A percentile compares a stretch with the other conserved stretches of the same genome.
These are phyloP conservation scores for Microctenopoma stevenorrisi DNA, from an alignment of 2,797 vertebrate genomes.

Conservation along the genomic window DNA sequence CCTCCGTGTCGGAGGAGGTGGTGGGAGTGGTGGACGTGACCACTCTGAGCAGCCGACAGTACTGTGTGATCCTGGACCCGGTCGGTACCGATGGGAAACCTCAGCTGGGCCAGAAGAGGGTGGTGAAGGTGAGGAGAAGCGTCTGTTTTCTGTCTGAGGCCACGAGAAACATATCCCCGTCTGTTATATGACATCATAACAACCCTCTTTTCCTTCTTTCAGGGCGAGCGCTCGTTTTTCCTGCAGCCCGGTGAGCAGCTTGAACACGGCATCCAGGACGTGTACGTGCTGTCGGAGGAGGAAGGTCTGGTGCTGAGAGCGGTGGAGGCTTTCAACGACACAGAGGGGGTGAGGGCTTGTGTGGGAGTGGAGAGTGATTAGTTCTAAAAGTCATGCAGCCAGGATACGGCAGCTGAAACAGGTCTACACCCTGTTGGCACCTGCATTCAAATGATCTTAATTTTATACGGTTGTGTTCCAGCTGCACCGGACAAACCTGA, in stretches of 20 bases:
- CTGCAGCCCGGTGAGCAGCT: conserved; percentile 88
- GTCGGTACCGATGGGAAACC: conserved; percentile 87
- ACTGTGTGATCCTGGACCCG: conserved; percentile 90
- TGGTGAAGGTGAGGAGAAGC: conserved; percentile 86
- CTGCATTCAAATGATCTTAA: too few species aligned
- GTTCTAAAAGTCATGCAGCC: too few species aligned
- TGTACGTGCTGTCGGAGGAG: conserved; percentile 90
- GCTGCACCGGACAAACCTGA: too few species aligned
- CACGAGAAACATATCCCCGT: too few species aligned
- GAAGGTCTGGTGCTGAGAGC: conserved; percentile 90
- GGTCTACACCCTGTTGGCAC: too few species aligned
- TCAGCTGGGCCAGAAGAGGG: conserved; percentile 90
- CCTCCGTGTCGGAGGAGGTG: conserved; percentile 90
- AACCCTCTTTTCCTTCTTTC: background rate
- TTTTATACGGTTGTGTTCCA: too few species aligned
- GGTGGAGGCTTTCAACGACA: conserved; percentile 83
- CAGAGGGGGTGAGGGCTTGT: conserved; percentile 57
- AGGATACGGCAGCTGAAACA: too few species aligned
- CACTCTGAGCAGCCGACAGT: conserved; percentile 87
- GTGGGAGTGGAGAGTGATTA: too few species aligned
- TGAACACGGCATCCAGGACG: conserved; percentile 88
- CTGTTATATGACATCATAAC: too few species aligned
- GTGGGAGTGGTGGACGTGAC: conserved; percentile 88
- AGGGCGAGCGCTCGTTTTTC: conserved; percentile 94
- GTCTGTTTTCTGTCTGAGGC: background rate